Conservation (phyloP, 2,113 vertebrate species). For the Hemiprocne comata region DNA sequence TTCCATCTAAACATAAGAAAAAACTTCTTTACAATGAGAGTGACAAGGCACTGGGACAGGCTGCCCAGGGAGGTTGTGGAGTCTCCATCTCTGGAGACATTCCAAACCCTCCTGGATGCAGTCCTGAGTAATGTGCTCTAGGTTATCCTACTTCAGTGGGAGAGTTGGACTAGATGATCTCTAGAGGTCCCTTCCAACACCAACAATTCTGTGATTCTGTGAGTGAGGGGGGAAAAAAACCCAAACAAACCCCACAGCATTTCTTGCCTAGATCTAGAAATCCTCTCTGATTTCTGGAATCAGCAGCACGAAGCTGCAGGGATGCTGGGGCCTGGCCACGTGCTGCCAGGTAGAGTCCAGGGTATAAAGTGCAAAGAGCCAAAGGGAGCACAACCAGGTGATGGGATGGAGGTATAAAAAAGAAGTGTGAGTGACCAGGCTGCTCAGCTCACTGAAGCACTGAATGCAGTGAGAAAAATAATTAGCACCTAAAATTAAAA, state of each 20-base stretch:
- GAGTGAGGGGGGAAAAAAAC: background rate
- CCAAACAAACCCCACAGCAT: background rate
- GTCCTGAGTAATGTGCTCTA: too few relatives aligned
- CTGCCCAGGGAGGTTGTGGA: too few relatives aligned
- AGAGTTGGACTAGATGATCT: too few relatives aligned
- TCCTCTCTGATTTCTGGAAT: background rate
- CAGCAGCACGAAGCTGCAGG: background rate
- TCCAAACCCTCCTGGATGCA: too few relatives aligned
- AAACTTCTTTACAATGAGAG: too few relatives aligned
- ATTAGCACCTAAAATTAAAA: constrained; percentile 5
- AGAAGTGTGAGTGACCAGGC: background rate
- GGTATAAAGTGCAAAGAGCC: background rate
- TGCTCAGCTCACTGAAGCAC: background rate
- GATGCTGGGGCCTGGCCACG: background rate
- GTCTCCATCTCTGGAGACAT: too few relatives aligned
- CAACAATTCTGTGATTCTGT: too few relatives aligned
- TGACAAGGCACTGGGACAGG: too few relatives aligned
- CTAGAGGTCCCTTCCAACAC: too few relatives aligned
- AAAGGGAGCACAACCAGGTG: background rate
- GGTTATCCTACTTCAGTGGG: too few relatives aligned
- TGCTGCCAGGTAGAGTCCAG: background rate
- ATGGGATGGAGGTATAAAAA: background rate
- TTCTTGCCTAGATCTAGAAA: background rate
- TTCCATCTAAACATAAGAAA: too few relatives aligned
- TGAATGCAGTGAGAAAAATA: background rate